Evolutionary conservation across 2,888 invertebrate species (phyloP).

Genomic region (Pimpla rufipes): DNA sequence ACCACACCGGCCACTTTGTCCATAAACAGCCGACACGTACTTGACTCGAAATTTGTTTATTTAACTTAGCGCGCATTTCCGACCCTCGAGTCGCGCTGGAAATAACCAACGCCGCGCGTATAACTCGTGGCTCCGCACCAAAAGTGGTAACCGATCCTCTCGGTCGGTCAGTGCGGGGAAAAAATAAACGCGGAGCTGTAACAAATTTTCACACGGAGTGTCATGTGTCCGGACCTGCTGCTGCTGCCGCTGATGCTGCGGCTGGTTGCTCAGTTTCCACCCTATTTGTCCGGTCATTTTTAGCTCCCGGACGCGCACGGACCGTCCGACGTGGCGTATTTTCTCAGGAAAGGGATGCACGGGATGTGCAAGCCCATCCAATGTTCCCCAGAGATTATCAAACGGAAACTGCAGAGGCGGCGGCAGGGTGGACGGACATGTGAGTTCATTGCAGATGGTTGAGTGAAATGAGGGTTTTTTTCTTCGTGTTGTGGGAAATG

Average conservation of each 20-base stretch:
- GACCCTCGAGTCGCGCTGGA: slow-evolving; percentile 15
- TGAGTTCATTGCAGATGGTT: slow-evolving; percentile 66
- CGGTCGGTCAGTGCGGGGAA: slow-evolving; percentile 22
- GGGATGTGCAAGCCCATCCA: slow-evolving; percentile 28
- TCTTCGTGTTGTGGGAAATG: not conserved
- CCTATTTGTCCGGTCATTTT: slow-evolving; percentile 79
- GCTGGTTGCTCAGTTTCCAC: slow-evolving; percentile 68
- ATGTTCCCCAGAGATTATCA: slow-evolving; percentile 63
- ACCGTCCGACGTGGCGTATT: slow-evolving; percentile 69
- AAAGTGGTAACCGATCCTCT: slow-evolving; percentile 70
- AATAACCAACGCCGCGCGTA: slow-evolving; percentile 13
- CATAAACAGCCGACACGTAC: slow-evolving; percentile 26
- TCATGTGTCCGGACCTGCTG: slow-evolving; percentile 80
- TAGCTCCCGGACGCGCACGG: slow-evolving; percentile 72
- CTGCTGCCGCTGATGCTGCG: slow-evolving; percentile 68
- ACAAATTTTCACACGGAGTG: slow-evolving; percentile 80
- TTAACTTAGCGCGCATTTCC: slow-evolving; percentile 69
- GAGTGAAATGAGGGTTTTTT: slow-evolving; percentile 61
- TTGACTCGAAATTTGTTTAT: slow-evolving; percentile 69
- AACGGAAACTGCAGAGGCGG: slow-evolving; percentile 41
- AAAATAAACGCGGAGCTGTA: slow-evolving; percentile 27
- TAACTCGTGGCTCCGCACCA: slow-evolving; percentile 36
- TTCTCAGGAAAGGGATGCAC: slow-evolving; percentile 78
- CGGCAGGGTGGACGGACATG: slow-evolving; percentile 47
- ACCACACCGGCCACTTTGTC: slow-evolving; percentile 46